Base-by-base conservation (phyloP, 92 coral and sea anemone genomes). In the Siderastrea siderea region DNA sequence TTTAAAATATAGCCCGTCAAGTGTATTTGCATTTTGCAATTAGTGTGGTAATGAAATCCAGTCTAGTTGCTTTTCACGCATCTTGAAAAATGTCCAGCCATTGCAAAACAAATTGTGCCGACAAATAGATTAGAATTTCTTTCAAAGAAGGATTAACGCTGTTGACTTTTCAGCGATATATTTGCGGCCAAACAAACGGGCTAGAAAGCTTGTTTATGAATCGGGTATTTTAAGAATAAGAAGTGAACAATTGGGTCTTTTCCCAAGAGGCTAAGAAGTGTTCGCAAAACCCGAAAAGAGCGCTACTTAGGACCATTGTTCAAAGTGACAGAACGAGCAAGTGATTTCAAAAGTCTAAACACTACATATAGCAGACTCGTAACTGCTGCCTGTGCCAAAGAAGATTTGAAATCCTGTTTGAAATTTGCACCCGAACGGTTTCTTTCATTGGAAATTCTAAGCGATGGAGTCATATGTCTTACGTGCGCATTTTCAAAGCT, bases 21-120 rank as follows among this genome's bases (percentile, higher is more conserved):
- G 73, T 51, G 16, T 80, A 67, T 80, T 80, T 67, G 75, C 84
- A 67, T 80, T 66, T 67, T 52, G 80, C 12, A 79, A 65, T 79
- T n/a, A 66, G 55, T 65, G 13, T 52, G 72, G 11, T 50, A 51
- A 67, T 50, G 5, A 74, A 73, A 74, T 50, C 13, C 51, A 0
- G 62, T 66, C 49, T 48, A 2, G 46, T 13, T 55, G 14, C 26
- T 16, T 49, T 63, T 15, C 73, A 17, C 13, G 60, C 59, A 50
- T 4, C n/a, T 4, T 12, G 7, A 14, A 47, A 58, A 49, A 9
- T 2, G 54, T 15, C n/a, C 77, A 49, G 52, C 43, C 54, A 47
- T 61, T 12, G n/a, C 57, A 49, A 79, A 26, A 51, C 74, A 65
- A 38, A 2, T 10, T 26, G 38, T 38, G 13, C 64, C 52, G 15